Conservation (phyloP, 2,888 invertebrate genomes). For the Bruchidius siliquastri region DNA sequence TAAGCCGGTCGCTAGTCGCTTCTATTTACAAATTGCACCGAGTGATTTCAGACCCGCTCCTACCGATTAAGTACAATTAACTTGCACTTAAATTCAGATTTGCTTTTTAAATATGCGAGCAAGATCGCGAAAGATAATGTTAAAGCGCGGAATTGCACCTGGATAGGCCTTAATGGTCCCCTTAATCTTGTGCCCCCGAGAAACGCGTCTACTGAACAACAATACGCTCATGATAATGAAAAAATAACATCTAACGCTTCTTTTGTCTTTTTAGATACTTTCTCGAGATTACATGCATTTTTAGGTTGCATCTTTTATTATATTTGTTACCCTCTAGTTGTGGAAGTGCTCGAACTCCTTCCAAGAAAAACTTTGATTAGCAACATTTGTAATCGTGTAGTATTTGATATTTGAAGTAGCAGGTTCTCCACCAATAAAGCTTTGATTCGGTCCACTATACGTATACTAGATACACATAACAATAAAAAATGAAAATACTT, state of each 20-base stretch:
- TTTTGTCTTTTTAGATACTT: not conserved
- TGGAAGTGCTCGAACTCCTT: too few species aligned
- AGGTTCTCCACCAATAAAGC: too few species aligned
- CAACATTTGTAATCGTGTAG: too few species aligned
- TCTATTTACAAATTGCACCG: not conserved
- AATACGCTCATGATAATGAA: not conserved
- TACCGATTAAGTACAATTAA: conserved; percentile 14
- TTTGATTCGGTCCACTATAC: too few species aligned
- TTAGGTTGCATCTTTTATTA: too few species aligned
- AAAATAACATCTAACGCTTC: not conserved
- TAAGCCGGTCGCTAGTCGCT: not conserved
- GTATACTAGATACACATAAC: too few species aligned
- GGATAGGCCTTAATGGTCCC: not conserved
- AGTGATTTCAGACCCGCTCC: not conserved
- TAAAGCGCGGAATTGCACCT: not conserved
- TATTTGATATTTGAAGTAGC: too few species aligned
- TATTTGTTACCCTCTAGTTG: too few species aligned
- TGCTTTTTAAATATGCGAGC: conserved; percentile 13
- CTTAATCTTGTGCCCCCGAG: not conserved
- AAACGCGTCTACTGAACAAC: not conserved
- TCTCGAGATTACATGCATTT: too few species aligned
- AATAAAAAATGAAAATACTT: too few species aligned
- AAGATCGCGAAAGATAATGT: not conserved
- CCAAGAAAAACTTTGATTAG: too few species aligned
- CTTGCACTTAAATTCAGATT: conserved; percentile 21